Base-by-base conservation (phyloP, 1,140 invertebrate species). In the Thereuonema tuberculata region DNA sequence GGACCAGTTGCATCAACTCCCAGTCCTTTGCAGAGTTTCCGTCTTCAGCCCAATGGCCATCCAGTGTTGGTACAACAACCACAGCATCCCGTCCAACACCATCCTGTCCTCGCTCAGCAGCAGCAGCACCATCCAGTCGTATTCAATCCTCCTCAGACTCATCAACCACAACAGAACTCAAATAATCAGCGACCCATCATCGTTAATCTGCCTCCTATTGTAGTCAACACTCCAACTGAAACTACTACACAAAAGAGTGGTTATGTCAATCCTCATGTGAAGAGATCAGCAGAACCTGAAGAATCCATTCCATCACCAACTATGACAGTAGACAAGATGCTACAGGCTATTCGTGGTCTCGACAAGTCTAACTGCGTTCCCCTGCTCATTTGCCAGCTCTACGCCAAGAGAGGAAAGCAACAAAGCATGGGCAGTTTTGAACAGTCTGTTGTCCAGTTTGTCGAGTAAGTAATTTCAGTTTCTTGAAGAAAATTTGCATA, bases 311-410 rank as follows among this genome's bases (percentile, higher is more conserved):
- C 48, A 12, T 5, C 53, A 14, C 53, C 53, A 5, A 14, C 25
- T 9, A 14, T 55, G 3, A 25, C 25, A 26, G 26, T 55, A 3
- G 53, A 55, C 53, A 55, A 55, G 26, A 55, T 55, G 53, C 23
- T 55, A 5, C 14, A 55, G 23, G 14, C 27, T 14, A 55, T 55
- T 23, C 53, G 53, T 21, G 27, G 27, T 26, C 28, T 55, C 12
- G 53, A 55, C 53, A 55, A 55, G 28, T 14, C 53, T 9, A 55
- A 55, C 26, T 55, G 53, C 53, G 27, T 55, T 23, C 53, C 53
- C 12, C 14, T 28, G 17, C 27, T 55, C 9, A 21, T 55, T 25
- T 55, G 53, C 21, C 53, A 55, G 28, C 21, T 55, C 3, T 29
- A 55, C 27, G 28, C 53, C 17, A n/a, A n/a, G n/a, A 43, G 37